Conservation (phyloP, 1,140 invertebrate genomes). For the Scaptomyza pallida region DNA sequence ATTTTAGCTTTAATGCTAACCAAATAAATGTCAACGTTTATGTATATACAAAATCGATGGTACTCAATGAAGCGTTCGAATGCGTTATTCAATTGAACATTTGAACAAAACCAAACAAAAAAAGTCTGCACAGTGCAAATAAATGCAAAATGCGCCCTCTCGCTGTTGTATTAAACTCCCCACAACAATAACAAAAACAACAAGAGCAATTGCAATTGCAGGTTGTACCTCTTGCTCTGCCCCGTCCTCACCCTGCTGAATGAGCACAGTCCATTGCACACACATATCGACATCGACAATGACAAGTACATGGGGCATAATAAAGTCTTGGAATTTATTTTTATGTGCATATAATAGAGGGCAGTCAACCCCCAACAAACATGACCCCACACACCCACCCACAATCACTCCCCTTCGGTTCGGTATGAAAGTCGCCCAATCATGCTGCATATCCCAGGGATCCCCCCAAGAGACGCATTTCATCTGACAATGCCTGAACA, state of each 20-base stretch:
- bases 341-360: constrained; percentile 80
- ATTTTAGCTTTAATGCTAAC: constrained; percentile 13
- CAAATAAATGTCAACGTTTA: constrained; percentile 45
- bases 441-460: constrained; percentile 17
- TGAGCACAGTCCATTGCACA: constrained; percentile 72
- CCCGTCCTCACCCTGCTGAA: constrained; percentile 12
- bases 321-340: constrained; percentile 82
- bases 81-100: constrained; percentile 76
- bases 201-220: constrained; percentile 65
- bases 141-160: constrained; percentile 54
- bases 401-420: not conserved
- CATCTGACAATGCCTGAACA: constrained; percentile 59
- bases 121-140: constrained; percentile 36
- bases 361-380: constrained; percentile 36
- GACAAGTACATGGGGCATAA: constrained; percentile 80
- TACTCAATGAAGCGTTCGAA: constrained; percentile 59
- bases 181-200: constrained; percentile 3
- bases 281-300: constrained; percentile 57
- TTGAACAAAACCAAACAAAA: constrained; percentile 74
- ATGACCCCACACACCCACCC: not conserved
- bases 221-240: not conserved
- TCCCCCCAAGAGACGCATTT: constrained; percentile 74
- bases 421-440: constrained; percentile 23
- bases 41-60: constrained; percentile 9
- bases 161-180: not conserved